Base-by-base conservation (phyloP, 37 sponge, comb jelly and placozoan genomes). In the Petrosia ficiformis region DNA sequence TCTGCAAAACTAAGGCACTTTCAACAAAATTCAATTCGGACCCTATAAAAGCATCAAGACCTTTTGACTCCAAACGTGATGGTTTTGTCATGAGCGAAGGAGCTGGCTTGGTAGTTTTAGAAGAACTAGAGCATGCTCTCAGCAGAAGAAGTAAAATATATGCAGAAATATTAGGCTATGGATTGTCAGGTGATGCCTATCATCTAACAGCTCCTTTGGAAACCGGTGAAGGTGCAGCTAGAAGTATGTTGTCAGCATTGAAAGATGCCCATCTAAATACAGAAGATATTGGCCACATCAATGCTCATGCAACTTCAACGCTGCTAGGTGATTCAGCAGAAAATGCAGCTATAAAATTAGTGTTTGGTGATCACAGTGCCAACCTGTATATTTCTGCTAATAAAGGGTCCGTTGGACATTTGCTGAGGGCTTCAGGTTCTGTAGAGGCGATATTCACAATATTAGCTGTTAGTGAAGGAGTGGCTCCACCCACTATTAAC, bases 241-340 rank as follows among this genome's bases (percentile, higher is more conserved):
- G 59, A n/a, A 70, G 83, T 28, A 98, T 98, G 99, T 77, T 52
- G 58, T 72, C 74, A 48, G 97, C 97, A 21, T 68, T 96, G 63
- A 66, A 44, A 29, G 94, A 96, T 81, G 97, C 93, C 29, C 48
- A 59, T 0, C 26, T 91, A 39, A 16, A 40, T 0, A 79, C 77
- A 0, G 69, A 82, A 19, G 61, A 33, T 35, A 80, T 98, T 2
- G 83, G 84, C 0, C 91, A 92, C 64, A 72, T 98, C 38, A 95
- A 92, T 68, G 91, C 85, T n/a, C 99, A 98, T 84, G 99, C 99
- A 22, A 95, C 99, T 14, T 98, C 99, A 1, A 98, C 99, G 21
- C 91, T 89, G 0, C 75, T 98, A 32, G 99, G 99, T 36, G 92
- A 93, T 48, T 33, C 40, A 2, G 57, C 77, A 10, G 90, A 93